phyloP scores from a whole-genome alignment of 2,113 vertebrate genomes.

The Anguilla rostrata region DNA sequence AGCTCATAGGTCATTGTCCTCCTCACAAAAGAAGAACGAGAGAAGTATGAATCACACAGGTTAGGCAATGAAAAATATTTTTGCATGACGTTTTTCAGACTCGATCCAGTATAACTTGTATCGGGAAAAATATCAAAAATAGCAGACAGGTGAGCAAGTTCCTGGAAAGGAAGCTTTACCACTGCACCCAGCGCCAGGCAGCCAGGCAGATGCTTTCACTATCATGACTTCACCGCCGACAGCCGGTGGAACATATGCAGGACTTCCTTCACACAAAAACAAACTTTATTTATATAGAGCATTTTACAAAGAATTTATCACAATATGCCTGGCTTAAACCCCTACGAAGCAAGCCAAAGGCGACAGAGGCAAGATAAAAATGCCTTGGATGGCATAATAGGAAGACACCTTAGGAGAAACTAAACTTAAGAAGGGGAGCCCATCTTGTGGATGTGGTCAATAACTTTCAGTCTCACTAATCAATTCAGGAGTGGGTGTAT shows the following conservation, averaged over 20 bases:
- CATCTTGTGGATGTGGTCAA: no score
- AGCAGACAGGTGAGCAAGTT: slow-evolving; percentile 45
- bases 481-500: no score
- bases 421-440: no score
- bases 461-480: no score
- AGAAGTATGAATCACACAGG: slow-evolving; percentile 47
- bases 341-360: no score
- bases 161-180: slow-evolving; percentile 40
- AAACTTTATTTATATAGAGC: no score
- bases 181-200: slow-evolving; percentile 36
- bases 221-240: slow-evolving; percentile 41
- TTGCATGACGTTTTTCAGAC: slow-evolving; percentile 51
- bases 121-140: slow-evolving; percentile 48
- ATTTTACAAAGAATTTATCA: no score
- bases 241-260: slow-evolving; percentile 23
- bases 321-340: no score
- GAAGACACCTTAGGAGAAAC: no score
- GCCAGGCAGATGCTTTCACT: slow-evolving; percentile 46
- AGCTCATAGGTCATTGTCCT: slow-evolving; percentile 41
- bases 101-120: slow-evolving; percentile 51
- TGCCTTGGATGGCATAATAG: no score
- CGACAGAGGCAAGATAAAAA: no score
- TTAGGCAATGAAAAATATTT: slow-evolving; percentile 36
- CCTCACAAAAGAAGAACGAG: slow-evolving; percentile 36
- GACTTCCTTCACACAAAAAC: slow-evolving; percentile 39